phyloP scores from a whole-genome alignment of 1,140 invertebrate genomes.

The Acromyrmex heyeri region DNA sequence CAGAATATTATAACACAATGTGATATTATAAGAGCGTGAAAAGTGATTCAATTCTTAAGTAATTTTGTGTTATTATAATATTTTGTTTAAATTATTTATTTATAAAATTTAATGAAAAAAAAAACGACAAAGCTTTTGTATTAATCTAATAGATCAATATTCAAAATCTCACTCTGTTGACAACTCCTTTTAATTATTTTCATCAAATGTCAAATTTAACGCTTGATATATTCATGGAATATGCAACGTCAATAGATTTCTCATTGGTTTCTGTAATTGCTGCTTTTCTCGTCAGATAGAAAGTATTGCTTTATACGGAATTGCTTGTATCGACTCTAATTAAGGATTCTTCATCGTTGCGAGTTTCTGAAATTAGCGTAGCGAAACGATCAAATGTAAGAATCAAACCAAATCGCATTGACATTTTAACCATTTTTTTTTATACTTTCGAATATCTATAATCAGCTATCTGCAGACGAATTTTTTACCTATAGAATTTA shows the following conservation, averaged over 20 bases:
- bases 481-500: constrained; percentile 5
- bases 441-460: constrained; percentile 66
- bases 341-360: constrained; percentile 38
- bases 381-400: constrained; percentile 62
- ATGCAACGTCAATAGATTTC: neutral
- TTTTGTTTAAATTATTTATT: no score
- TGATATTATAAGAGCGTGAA: no score
- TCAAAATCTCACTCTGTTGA: neutral
- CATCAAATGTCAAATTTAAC: neutral
- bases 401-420: constrained; percentile 72
- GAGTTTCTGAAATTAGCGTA: constrained; percentile 67
- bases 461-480: neutral
- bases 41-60: no score
- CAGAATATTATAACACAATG: no score
- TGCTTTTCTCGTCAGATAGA: constrained; percentile 15
- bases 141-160: neutral
- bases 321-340: constrained; percentile 54
- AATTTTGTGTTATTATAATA: no score
- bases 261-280: neutral
- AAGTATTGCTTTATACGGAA: constrained; percentile 31
- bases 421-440: constrained; percentile 44
- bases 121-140: no score
- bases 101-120: neutral
- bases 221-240: neutral
- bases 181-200: neutral